These are phyloP conservation scores for Toxotes lorentzi DNA, from an alignment of 2,797 vertebrate species.

Conservation along the genomic window DNA sequence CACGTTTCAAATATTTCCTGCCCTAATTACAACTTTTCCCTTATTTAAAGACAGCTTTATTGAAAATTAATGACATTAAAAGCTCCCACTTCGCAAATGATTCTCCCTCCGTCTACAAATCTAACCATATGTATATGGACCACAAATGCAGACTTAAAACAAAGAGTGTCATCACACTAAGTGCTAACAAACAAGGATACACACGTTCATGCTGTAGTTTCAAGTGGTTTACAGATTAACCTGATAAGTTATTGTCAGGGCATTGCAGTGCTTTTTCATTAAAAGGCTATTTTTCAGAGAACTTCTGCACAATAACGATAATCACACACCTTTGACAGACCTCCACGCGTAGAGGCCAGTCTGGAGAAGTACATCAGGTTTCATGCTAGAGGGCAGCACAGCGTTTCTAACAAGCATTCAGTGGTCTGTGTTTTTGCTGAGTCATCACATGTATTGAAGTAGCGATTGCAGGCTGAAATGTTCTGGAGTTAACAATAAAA, in stretches of 20 bases:
- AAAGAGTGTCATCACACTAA: constrained; percentile 20
- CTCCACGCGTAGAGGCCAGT: constrained; percentile 13
- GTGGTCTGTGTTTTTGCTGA: constrained; percentile 58
- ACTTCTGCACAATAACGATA: background rate
- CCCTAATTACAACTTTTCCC: constrained; percentile 15
- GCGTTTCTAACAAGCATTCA: constrained; percentile 35
- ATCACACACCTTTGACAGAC: background rate
- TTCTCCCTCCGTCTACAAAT: constrained; percentile 22
- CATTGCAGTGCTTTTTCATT: constrained; percentile 56
- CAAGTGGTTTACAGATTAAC: constrained; percentile 60
- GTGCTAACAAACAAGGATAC: constrained; percentile 41
- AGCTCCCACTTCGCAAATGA: constrained; percentile 22
- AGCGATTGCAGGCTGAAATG: constrained; percentile 71
- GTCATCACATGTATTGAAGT: constrained; percentile 26
- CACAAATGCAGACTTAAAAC: constrained; percentile 10
- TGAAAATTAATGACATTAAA: constrained; percentile 31
- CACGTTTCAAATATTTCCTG: constrained; percentile 11
- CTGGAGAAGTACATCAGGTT: constrained; percentile 49
- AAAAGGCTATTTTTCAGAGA: constrained; percentile 36
- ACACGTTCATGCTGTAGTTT: constrained; percentile 42
- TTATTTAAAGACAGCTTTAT: constrained; percentile 13
- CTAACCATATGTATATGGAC: constrained; percentile 16
- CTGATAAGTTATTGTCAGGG: constrained; percentile 43
- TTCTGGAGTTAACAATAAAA: constrained; percentile 46
- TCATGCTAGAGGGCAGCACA: constrained; percentile 70